Evolutionary conservation across 2,888 invertebrate genomes (phyloP).

Genomic region (Cotesia congregata): DNA sequence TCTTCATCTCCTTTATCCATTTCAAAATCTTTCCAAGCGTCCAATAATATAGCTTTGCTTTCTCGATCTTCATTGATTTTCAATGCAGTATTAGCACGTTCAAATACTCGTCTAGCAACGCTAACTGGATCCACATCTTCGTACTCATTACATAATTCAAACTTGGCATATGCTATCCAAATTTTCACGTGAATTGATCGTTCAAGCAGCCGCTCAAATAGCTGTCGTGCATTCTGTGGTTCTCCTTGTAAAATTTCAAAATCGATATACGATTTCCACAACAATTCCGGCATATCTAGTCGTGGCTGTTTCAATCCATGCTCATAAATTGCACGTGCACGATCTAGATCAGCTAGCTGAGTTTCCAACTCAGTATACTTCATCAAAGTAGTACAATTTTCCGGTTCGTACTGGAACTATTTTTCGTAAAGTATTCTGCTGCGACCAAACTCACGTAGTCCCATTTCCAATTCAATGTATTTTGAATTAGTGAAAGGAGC

Average conservation of each 20-base stretch:
- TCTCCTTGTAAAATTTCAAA: slow-evolving; percentile 97
- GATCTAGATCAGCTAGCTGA: slow-evolving; percentile 91
- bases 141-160: slow-evolving; percentile 81
- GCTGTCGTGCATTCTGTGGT: slow-evolving; percentile 86
- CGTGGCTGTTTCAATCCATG: slow-evolving; percentile 91
- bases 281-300: slow-evolving; percentile 97
- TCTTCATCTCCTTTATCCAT: slow-evolving; percentile 83
- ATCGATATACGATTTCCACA: slow-evolving; percentile 99
- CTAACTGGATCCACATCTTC: slow-evolving; percentile 76
- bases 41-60: slow-evolving; percentile 90
- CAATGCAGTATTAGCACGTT: slow-evolving; percentile 88
- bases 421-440: slow-evolving; percentile 97
- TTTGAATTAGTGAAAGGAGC: no score
- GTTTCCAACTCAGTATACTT: slow-evolving; percentile 98
- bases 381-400: slow-evolving; percentile 99
- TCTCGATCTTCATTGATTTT: slow-evolving; percentile 86
- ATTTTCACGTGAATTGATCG: slow-evolving; percentile 96
- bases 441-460: slow-evolving; percentile 96
- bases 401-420: slow-evolving; percentile 95
- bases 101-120: slow-evolving; percentile 87
- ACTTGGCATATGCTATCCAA: slow-evolving; percentile 98
- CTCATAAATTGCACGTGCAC: slow-evolving; percentile 95
- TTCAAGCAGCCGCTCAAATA: slow-evolving; percentile 94
- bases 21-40: slow-evolving; percentile 97
- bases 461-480: slow-evolving; percentile 98